Percentiles rank a stretch among this genome's conserved stretches.
phyloP scores from a whole-genome alignment of 2,888 invertebrate genomes.

The Drosophila quasianomalipes region DNA sequence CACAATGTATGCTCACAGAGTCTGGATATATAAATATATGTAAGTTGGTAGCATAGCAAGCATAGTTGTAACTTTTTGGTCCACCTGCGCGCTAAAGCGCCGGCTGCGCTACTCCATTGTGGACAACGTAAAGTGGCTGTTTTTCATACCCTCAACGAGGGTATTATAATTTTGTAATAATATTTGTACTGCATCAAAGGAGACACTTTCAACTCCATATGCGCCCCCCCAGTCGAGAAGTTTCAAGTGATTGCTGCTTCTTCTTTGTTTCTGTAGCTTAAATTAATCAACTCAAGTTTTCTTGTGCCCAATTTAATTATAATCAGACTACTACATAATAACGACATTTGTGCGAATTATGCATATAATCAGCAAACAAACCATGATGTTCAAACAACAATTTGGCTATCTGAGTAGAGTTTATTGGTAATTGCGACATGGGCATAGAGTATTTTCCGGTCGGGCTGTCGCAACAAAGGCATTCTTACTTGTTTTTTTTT shows the following conservation, averaged over 20 bases:
- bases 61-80: slow-evolving; percentile 14
- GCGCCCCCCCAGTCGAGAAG: not conserved
- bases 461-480: not conserved
- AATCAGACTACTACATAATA: not conserved
- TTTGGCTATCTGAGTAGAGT: not conserved
- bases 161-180: not conserved
- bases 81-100: slow-evolving; percentile 27
- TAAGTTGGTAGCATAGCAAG: not conserved
- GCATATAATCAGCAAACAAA: not conserved
- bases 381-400: not conserved
- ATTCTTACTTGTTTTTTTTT: slow-evolving; percentile 3
- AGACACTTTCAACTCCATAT: not conserved
- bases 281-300: not conserved
- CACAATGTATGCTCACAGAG: not conserved
- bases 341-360: not conserved
- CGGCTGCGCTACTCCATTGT: slow-evolving; percentile 38
- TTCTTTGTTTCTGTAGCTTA: no score
- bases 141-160: slow-evolving; percentile 15
- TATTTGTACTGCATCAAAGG: not conserved
- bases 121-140: slow-evolving; percentile 33
- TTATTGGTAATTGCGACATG: not conserved
- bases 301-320: not conserved
- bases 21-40: not conserved
- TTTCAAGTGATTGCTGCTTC: not conserved
- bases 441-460: slow-evolving; percentile 3